These are phyloP conservation scores for Formica aserva DNA, from an alignment of 2,888 invertebrate species.

Conservation along the genomic window DNA sequence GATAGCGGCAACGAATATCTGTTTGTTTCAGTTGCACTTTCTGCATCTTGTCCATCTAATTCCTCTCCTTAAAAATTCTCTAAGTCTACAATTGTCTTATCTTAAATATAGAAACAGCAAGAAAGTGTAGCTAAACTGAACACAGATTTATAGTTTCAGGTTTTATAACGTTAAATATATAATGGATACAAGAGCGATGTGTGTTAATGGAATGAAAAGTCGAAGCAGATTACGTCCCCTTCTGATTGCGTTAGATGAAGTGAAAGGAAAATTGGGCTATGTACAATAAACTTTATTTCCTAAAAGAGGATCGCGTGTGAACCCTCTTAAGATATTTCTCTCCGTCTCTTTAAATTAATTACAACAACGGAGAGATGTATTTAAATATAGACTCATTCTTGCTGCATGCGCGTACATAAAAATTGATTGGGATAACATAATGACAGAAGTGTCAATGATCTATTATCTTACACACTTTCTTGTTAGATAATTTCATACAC, in stretches of 20 bases:
- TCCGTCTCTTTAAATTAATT: constrained; percentile 28
- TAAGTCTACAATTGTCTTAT: not conserved
- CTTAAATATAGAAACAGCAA: not conserved
- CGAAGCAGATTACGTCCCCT: not conserved
- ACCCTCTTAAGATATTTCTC: constrained; percentile 7
- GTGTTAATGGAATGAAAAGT: constrained; percentile 22
- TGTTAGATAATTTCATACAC: constrained; percentile 26
- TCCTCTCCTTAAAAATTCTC: not conserved
- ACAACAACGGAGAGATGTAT: not conserved
- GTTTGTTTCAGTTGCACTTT: not conserved
- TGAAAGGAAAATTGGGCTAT: constrained; percentile 51
- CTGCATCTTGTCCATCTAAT: not conserved
- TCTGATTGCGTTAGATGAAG: not conserved
- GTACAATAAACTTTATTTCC: constrained; percentile 59
- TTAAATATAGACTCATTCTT: constrained; percentile 26
- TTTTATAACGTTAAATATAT: constrained; percentile 36
- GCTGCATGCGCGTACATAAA: not conserved
- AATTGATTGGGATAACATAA: constrained; percentile 12
- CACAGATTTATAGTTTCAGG: constrained; percentile 24
- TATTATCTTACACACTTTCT: constrained; percentile 22
- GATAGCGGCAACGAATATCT: not conserved
- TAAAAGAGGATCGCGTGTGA: not conserved
- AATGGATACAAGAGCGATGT: constrained; percentile 21
- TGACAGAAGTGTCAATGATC: not conserved
- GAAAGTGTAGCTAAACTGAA: constrained; percentile 6